These are phyloP conservation scores for Epicauta chinensis DNA, from an alignment of 1,140 invertebrate species.

Conservation along the genomic window DNA sequence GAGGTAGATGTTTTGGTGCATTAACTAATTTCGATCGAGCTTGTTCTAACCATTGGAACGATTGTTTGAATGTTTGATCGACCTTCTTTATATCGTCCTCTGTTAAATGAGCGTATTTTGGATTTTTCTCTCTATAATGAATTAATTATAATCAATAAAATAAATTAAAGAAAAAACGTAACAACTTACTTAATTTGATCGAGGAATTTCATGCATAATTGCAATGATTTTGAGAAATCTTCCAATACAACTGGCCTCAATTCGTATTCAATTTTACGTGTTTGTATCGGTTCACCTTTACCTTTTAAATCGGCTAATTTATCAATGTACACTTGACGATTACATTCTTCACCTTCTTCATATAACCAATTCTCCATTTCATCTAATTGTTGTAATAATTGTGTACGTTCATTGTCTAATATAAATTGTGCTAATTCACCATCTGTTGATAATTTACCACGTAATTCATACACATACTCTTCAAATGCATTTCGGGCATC, in stretches of 20 bases:
- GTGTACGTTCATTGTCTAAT: conserved; percentile 60
- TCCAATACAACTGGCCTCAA: conserved; percentile 68
- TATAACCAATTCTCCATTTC: conserved; percentile 95
- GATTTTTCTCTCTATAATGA: conserved; percentile 21
- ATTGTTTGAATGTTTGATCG: conserved; percentile 49
- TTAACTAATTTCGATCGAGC: conserved; percentile 55
- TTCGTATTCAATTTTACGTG: conserved; percentile 67
- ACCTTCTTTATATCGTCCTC: conserved; percentile 73
- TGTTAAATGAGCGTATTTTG: conserved; percentile 77
- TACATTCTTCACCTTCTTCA: conserved; percentile 87
- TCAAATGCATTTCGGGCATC: conserved; percentile 96
- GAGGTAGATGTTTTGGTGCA: conserved; percentile 56
- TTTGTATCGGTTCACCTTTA: conserved; percentile 79
- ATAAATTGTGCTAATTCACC: conserved; percentile 73
- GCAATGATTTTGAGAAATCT: conserved; percentile 65
- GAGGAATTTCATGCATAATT: conserved; percentile 67
- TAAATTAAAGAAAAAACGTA: not conserved
- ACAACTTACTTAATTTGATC: conserved; percentile 55
- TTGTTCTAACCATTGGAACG: conserved; percentile 66
- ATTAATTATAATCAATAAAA: not conserved
- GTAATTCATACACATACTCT: conserved; percentile 96
- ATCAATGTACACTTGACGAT: conserved; percentile 67
- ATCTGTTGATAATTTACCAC: conserved; percentile 72
- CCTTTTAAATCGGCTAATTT: conserved; percentile 53
- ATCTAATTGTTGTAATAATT: conserved; percentile 65